phyloP scores from a whole-genome alignment of 2,797 vertebrate species.

The Darevskia nairensis region DNA sequence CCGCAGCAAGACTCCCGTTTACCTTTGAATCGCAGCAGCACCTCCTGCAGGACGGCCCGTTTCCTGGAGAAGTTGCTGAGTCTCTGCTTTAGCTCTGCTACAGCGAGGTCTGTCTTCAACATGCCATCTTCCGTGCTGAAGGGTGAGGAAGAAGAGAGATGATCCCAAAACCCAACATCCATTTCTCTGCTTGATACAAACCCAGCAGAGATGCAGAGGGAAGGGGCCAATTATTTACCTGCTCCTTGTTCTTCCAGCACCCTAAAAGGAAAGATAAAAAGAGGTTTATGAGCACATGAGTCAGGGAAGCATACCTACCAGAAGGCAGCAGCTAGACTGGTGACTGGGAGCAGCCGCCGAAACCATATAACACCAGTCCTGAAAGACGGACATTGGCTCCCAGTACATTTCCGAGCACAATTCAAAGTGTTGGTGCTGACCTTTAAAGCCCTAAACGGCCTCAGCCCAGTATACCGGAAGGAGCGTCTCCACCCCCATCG shows the following conservation, averaged over 20 bases:
- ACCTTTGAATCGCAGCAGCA: not conserved
- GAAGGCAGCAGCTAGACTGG: too few species aligned
- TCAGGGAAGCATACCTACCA: too few species aligned
- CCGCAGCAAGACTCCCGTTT: not conserved
- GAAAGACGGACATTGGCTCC: too few species aligned
- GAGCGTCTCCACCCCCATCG: too few species aligned
- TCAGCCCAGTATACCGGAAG: too few species aligned
- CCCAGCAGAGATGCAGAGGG: not conserved
- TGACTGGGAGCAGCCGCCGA: too few species aligned
- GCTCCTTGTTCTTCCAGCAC: not conserved
- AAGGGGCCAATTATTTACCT: not conserved
- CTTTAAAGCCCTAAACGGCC: too few species aligned
- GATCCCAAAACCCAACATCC: not conserved
- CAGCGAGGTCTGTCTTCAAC: not conserved
- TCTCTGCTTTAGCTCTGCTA: not conserved
- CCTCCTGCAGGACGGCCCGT: not conserved
- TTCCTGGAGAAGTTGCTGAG: slow-evolving; percentile 7
- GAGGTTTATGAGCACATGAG: not conserved
- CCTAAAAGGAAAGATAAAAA: not conserved
- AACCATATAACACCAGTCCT: too few species aligned
- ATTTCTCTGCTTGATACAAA: not conserved
- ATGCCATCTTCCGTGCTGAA: not conserved
- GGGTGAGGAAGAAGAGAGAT: not conserved
- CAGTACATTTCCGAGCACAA: too few species aligned
- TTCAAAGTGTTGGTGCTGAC: too few species aligned